Base-by-base conservation (phyloP, 2,797 vertebrate species). In the Pogoniulus pusillus region DNA sequence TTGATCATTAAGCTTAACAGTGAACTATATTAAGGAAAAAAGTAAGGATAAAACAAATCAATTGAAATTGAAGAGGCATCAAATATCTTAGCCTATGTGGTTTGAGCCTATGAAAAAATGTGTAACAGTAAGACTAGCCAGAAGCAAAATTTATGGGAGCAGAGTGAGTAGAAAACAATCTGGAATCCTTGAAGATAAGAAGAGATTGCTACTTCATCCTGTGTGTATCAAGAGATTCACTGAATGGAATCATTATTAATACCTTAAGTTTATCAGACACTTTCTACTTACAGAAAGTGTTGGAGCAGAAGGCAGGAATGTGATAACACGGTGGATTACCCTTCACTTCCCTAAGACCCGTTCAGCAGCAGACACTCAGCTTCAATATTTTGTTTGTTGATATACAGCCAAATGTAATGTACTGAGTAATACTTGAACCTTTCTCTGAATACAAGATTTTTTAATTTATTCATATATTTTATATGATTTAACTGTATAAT, bases 1-100 rank as follows among this genome's bases (percentile, higher is more conserved):
- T 93, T 90, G 64, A 89, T 89, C 27, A 13, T 95, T 91, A 34
- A 87, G 93, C 89, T 90, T 83, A 90, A 60, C 63, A 74, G 66
- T 87, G 35, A 80, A 85, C 16, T 90, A 81, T 81, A 82, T 72
- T 91, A 89, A 90, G 63, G 81, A 92, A 85, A 63, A 87, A 82
- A 65, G 71, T 58, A 95, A 91, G 41, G 43, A 91, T n/a, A 84
- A 82, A 69, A 85, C 7, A 54, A 71, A 93, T 93, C 85, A 57
- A 37, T 49, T 65, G 62, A 73, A 96, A 66, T 15, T 63, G 12
- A 75, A 27, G 4, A 62, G 29, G 6, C 60, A 87, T 17, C n/a
- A 68, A 57, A 82, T 47, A 37, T 95, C 10, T 73, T 62, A 57
- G 22, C 11, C 63, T 47, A 23, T 91, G 62, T 87, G n/a, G 81